Conservation (phyloP, 2,113 vertebrate genomes). For the Marmota monax region DNA sequence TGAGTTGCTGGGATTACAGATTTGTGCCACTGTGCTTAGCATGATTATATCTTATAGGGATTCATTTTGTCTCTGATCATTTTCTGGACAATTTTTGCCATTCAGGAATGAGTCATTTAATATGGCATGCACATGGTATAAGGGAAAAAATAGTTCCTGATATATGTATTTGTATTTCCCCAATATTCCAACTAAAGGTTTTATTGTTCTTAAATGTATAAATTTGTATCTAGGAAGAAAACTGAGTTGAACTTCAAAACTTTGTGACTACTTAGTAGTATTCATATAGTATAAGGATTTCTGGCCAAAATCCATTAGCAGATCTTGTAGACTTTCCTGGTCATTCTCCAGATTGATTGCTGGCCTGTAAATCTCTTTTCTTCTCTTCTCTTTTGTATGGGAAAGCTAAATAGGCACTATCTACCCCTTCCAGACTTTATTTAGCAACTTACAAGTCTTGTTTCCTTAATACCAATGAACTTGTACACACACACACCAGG, state of each 20-base stretch:
- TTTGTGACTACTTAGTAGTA: not conserved
- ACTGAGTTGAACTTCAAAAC: constrained; percentile 13
- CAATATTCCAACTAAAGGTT: not conserved
- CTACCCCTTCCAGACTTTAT: not conserved
- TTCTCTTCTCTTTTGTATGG: not conserved
- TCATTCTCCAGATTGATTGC: not conserved
- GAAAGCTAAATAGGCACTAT: not conserved
- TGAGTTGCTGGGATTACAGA: no score
- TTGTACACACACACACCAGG: accelerated
- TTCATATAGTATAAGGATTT: not conserved
- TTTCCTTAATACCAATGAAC: not conserved
- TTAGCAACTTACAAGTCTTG: not conserved
- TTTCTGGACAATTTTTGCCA: constrained; percentile 49
- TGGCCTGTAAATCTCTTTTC: not conserved
- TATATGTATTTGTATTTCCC: constrained; percentile 6
- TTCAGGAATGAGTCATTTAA: constrained; percentile 31
- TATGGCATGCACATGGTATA: not conserved
- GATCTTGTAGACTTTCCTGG: not conserved
- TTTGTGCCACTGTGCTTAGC: no score
- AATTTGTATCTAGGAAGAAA: not conserved
- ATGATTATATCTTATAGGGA: not conserved
- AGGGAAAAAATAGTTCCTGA: not conserved
- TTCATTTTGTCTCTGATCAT: constrained; percentile 22
- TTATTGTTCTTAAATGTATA: not conserved
- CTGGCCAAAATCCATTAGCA: not conserved